phyloP scores from a whole-genome alignment of 2,113 vertebrate genomes.

The Carlito syrichta region DNA sequence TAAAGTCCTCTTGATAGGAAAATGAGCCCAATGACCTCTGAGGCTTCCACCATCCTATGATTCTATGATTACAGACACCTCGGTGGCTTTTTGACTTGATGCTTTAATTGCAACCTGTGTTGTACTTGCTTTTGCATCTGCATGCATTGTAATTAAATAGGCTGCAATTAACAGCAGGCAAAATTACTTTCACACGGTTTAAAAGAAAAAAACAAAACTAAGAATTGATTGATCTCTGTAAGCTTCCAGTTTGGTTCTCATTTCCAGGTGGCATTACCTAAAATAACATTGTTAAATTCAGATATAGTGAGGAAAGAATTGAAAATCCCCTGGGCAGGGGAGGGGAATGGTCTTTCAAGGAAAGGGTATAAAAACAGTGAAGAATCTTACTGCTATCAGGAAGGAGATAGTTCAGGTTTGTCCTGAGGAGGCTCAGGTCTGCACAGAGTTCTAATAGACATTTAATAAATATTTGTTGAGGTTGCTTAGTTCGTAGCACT shows the following conservation, averaged over 20 bases:
- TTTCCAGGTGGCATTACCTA: not conserved
- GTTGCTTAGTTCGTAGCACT: not conserved
- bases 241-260: not conserved
- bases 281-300: conserved; percentile 7
- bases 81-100: conserved; percentile 18
- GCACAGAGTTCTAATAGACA: not conserved
- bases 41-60: not conserved
- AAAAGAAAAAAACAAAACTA: conserved; percentile 16
- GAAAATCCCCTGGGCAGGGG: not conserved
- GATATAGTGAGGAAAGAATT: not conserved
- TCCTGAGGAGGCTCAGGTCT: not conserved
- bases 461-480: not conserved
- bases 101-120: conserved; percentile 30
- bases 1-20: not conserved
- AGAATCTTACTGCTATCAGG: not conserved
- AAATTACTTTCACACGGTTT: conserved; percentile 31
- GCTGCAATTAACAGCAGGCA: not conserved
- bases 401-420: not conserved
- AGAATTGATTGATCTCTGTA: conserved; percentile 22
- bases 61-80: not conserved
- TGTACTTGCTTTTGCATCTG: conserved; percentile 22
- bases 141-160: conserved; percentile 43
- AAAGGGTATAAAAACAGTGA: not conserved
- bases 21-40: not conserved
- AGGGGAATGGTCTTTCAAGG: not conserved